Conservation (phyloP, 2,113 vertebrate species). For the Procavia capensis region DNA sequence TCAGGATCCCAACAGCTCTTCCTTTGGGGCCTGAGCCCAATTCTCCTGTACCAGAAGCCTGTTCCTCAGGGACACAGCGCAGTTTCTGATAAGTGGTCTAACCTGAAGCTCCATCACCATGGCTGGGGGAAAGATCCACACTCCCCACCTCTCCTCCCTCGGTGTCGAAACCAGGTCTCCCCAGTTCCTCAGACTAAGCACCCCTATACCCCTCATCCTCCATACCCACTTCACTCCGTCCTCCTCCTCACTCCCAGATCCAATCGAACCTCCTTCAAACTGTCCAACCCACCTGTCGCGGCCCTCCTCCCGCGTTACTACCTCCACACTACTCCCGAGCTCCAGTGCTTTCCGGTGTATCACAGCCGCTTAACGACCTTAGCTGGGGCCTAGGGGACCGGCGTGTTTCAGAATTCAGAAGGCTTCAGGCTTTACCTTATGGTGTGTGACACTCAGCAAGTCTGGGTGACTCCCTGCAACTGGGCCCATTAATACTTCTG, state of each 20-base stretch:
- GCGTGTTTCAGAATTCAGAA: background rate
- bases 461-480: background rate
- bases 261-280: background rate
- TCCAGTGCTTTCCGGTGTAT: fast-evolving
- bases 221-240: background rate
- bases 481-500: background rate
- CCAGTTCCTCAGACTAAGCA: too few species aligned
- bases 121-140: fast-evolving
- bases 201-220: too few species aligned
- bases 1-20: background rate
- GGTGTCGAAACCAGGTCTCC: background rate
- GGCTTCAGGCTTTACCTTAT: background rate
- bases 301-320: fast-evolving
- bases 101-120: background rate
- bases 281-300: background rate
- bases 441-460: background rate
- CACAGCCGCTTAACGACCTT: background rate
- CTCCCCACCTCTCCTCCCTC: background rate
- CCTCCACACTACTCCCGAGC: fast-evolving
- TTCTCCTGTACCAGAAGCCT: background rate
- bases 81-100: background rate
- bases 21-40: background rate
- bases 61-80: background rate
- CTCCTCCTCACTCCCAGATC: background rate
- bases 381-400: background rate